Evolutionary conservation across 2,888 invertebrate genomes (phyloP).

Genomic region (Bhutanitis thaidina): DNA sequence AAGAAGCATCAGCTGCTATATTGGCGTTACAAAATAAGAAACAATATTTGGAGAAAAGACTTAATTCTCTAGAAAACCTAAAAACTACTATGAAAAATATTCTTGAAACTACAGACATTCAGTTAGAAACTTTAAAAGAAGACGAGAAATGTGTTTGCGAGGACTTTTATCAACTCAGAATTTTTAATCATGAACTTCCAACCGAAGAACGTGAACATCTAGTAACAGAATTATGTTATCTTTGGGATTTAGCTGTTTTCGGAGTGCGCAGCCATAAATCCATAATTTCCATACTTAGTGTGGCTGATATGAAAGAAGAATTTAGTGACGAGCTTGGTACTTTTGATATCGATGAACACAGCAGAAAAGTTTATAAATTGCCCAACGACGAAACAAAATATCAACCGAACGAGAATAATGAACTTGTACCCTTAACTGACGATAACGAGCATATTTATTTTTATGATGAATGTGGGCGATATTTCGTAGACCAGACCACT

Average conservation of each 20-base stretch:
- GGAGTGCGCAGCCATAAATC: conserved; percentile 57
- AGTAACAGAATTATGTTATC: conserved; percentile 58
- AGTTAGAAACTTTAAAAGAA: conserved; percentile 33
- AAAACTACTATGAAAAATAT: conserved; percentile 50
- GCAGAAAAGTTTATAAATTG: conserved; percentile 63
- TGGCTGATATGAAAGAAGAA: conserved; percentile 56
- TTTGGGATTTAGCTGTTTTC: conserved; percentile 62
- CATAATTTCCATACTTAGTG: conserved; percentile 65
- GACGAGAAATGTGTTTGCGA: conserved; percentile 53
- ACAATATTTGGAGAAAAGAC: conserved; percentile 50
- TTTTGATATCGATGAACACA: conserved; percentile 57
- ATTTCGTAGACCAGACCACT: conserved; percentile 51
- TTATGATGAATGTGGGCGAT: conserved; percentile 70
- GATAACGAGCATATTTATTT: conserved; percentile 56
- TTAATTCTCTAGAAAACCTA: conserved; percentile 51
- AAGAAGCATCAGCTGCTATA: conserved; percentile 51
- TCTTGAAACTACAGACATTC: conserved; percentile 33
- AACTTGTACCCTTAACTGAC: conserved; percentile 58
- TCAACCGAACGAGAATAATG: conserved; percentile 58
- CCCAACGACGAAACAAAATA: conserved; percentile 48
- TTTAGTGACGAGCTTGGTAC: conserved; percentile 62
- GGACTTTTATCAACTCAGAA: conserved; percentile 61
- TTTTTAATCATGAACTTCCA: conserved; percentile 63
- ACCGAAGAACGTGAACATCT: conserved; percentile 53
- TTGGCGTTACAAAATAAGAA: conserved; percentile 55